These are phyloP conservation scores for Pseudomugil gertrudae DNA, from an alignment of 2,797 vertebrate species.

Conservation along the genomic window DNA sequence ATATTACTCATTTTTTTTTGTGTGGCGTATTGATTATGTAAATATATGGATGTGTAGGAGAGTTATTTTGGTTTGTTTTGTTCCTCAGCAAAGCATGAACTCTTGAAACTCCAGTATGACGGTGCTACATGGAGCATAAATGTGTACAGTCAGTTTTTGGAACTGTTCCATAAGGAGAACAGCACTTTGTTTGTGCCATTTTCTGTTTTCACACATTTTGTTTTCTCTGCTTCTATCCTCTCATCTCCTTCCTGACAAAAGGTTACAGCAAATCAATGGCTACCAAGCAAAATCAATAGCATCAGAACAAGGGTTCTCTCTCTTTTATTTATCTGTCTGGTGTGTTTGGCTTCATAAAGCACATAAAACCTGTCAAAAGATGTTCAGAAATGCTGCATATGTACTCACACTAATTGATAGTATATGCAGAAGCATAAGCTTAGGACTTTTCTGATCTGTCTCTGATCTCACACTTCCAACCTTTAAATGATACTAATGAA, in stretches of 20 bases:
- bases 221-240: conserved; percentile 40
- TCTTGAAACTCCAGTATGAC: conserved; percentile 18
- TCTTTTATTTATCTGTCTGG: conserved; percentile 70
- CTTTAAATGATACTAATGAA: conserved; percentile 27
- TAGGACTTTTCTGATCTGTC: conserved; percentile 29
- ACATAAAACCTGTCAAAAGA: conserved; percentile 61
- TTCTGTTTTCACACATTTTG: conserved; percentile 28
- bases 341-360: conserved; percentile 57
- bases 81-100: conserved; percentile 35
- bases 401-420: conserved; percentile 46
- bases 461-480: conserved; percentile 27
- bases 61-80: conserved; percentile 41
- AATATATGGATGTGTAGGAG: conserved; percentile 30
- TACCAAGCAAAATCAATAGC: conserved; percentile 62
- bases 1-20: conserved; percentile 58
- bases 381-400: conserved; percentile 44
- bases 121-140: conserved; percentile 15
- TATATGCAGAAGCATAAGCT: conserved; percentile 35
- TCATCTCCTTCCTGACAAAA: conserved; percentile 64
- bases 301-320: conserved; percentile 54
- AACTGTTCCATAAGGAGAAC: conserved; percentile 21
- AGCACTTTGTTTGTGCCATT: conserved; percentile 23
- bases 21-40: conserved; percentile 61
- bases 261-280: conserved; percentile 72
- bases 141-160: conserved; percentile 37